Percentiles rank a stretch among this genome's conserved stretches.
These are phyloP conservation scores for Leucophenga varia DNA, from an alignment of 1,140 invertebrate species.

Conservation along the genomic window DNA sequence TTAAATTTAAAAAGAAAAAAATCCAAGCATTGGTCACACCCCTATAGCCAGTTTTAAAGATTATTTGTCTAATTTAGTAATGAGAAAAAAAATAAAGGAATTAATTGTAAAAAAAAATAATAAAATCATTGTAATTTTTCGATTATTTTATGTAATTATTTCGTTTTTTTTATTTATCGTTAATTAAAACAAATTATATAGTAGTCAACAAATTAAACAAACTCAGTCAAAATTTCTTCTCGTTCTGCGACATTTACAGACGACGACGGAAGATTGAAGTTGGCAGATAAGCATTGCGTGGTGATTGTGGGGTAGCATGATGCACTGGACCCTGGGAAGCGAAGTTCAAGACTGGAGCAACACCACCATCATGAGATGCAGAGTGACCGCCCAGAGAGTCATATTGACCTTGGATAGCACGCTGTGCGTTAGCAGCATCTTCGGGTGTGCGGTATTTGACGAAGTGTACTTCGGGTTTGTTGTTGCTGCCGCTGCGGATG, in stretches of 20 bases:
- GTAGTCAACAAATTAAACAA: slow-evolving; percentile 34
- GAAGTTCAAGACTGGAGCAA: slow-evolving; percentile 40
- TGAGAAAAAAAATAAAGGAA: no score
- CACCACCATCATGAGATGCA: slow-evolving; percentile 33
- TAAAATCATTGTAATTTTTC: no score
- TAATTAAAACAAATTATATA: slow-evolving; percentile 25
- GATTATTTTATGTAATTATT: no score
- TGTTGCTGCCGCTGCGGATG: slow-evolving; percentile 37
- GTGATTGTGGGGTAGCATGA: slow-evolving; percentile 29
- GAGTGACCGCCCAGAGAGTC: slow-evolving; percentile 29
- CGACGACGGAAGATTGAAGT: slow-evolving; percentile 41
- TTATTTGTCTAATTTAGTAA: no score
- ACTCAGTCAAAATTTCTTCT: not conserved
- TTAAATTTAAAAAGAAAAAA: no score
- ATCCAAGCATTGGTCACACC: no score
- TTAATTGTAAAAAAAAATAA: no score
- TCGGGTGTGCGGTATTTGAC: slow-evolving; percentile 43
- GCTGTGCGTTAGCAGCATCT: slow-evolving; percentile 42
- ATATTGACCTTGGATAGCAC: slow-evolving; percentile 39
- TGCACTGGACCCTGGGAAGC: slow-evolving; percentile 31
- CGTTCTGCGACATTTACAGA: slow-evolving; percentile 24
- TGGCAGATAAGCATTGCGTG: slow-evolving; percentile 43
- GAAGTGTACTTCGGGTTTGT: slow-evolving; percentile 45
- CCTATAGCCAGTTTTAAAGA: no score
- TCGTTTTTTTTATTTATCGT: slow-evolving; percentile 41